A percentile compares a stretch with the other conserved stretches of the same genome.
These are phyloP conservation scores for Rhineura floridana DNA, from an alignment of 2,113 vertebrate genomes.

Conservation along the genomic window DNA sequence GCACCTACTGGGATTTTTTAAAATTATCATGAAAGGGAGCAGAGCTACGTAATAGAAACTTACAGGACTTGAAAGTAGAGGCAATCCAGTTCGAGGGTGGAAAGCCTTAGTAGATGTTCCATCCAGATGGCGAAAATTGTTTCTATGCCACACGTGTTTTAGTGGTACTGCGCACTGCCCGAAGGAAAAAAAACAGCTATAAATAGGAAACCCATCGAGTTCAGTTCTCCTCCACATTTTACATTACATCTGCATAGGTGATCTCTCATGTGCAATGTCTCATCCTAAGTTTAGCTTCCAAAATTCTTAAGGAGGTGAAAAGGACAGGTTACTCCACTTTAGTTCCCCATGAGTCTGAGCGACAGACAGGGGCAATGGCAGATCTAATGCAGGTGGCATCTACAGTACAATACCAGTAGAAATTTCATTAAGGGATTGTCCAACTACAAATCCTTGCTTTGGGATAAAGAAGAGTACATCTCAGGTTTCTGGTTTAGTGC, in stretches of 20 bases:
- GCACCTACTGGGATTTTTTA: background rate
- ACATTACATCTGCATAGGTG: too few relatives aligned
- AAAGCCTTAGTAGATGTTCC: conserved; percentile 93
- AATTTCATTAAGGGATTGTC: background rate
- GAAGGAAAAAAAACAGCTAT: conserved; percentile 44
- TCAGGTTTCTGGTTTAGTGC: background rate
- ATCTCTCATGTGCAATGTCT: too few relatives aligned
- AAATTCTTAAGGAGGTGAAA: background rate
- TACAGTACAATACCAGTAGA: background rate
- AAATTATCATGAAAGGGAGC: background rate
- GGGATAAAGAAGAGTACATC: background rate
- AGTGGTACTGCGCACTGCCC: conserved; percentile 78
- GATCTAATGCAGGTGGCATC: background rate
- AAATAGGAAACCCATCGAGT: background rate
- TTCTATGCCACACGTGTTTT: conserved; percentile 89
- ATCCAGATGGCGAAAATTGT: conserved; percentile 90
- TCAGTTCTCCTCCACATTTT: background rate
- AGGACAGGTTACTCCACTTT: background rate
- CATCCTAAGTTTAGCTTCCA: background rate
- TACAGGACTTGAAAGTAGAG: conserved; percentile 97
- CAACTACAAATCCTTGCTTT: background rate
- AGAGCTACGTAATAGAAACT: conserved; percentile 55
- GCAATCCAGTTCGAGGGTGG: conserved; percentile 95
- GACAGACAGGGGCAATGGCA: background rate
- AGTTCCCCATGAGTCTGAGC: background rate